phyloP scores from a whole-genome alignment of 2,113 vertebrate species.

The Campylorhamphus procurvoides region DNA sequence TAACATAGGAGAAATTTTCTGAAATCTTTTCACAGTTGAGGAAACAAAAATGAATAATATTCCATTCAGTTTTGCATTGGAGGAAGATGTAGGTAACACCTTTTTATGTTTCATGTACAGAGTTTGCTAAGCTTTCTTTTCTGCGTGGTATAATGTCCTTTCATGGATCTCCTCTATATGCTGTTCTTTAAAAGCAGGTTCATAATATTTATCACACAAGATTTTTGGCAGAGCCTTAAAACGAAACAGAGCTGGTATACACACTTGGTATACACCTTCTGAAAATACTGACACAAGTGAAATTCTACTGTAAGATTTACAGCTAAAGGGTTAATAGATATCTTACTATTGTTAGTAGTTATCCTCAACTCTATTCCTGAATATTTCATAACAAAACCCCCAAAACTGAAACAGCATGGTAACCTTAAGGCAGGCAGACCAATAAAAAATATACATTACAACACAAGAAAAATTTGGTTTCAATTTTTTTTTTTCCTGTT shows the following conservation, averaged over 20 bases:
- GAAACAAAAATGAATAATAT: background rate
- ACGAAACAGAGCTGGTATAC: background rate
- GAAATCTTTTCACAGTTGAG: background rate
- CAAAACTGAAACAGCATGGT: background rate
- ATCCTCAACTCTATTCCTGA: background rate
- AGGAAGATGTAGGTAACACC: background rate
- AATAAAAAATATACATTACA: background rate
- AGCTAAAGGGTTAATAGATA: background rate
- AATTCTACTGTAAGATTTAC: background rate
- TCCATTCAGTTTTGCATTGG: background rate
- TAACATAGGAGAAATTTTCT: background rate
- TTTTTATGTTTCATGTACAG: background rate
- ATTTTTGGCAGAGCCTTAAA: background rate
- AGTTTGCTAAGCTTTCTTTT: background rate
- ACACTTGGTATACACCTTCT: background rate
- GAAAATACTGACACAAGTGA: background rate
- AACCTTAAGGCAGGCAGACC: background rate
- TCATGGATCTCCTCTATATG: background rate
- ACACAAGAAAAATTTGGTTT: background rate
- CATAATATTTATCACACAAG: background rate
- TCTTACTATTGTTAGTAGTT: background rate
- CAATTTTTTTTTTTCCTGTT: background rate
- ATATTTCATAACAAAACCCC: background rate
- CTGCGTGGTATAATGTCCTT: background rate
- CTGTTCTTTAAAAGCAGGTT: background rate